Evolutionary conservation across 2,888 invertebrate genomes (phyloP), one percentile per base, ranked within the genome.

Genomic region (Xylocampa areola): DNA sequence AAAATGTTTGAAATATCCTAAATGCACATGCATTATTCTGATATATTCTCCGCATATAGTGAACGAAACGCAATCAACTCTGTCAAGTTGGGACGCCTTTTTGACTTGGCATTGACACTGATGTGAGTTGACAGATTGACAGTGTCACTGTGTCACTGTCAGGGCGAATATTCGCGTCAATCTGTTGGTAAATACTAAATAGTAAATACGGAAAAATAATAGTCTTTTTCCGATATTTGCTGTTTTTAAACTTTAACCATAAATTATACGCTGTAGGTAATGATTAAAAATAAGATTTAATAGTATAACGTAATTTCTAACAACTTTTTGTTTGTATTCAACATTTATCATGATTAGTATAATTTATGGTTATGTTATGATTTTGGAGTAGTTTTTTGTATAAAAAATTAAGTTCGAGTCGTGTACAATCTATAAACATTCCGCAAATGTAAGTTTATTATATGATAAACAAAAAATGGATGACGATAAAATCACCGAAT

Each of bases 401-500:
- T 17, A 30, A 16, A 36, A 23, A 8, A 27, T 13, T 2, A 4
- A 10, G 2, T 1, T 0, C 7, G 13, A 21, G 21, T 5, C 4
- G 0, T 5, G 27, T 8, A 30, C 10, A 10, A 14, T 10, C 17
- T 1, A 6, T n/a, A 6, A 8, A 21, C 6, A 30, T 1, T 1
- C 6, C 0, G 3, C 4, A 25, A 30, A 11, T 0, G 0, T 6
- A n/a, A n/a, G 8, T 33, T 7, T 27, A 5, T 17, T 23, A 2
- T 25, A 2, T 8, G 33, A 19, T 0, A 29, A 17, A 7, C 2
- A 0, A 39, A 58, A 37, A 30, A 60, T 67, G 68, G 23, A 49
- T 4, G 33, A 14, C 10, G 60, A 67, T 19, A 21, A 57, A 29
- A 14, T 33, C 2, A 25, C 29, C 11, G 14, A 25, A 2, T 1